These are phyloP conservation scores for Drosophila melanogaster DNA, from an alignment of 1,140 invertebrate genomes.

Conservation along the genomic window DNA sequence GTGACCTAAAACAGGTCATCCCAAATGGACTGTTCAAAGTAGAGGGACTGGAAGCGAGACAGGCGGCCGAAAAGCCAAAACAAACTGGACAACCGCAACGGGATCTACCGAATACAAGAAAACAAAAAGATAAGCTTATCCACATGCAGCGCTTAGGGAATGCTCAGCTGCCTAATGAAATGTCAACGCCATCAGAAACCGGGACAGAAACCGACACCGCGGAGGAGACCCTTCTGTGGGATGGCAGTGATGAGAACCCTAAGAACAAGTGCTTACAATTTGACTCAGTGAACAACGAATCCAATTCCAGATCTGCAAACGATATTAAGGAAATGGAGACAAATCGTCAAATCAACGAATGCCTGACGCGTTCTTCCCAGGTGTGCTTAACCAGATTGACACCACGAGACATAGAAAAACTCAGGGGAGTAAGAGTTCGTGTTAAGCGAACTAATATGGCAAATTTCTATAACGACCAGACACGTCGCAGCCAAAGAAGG, in stretches of 20 bases:
- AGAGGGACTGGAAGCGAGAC: not conserved
- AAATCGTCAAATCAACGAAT: constrained; percentile 45
- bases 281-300: not conserved
- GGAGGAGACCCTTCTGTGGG: constrained; percentile 3
- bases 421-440: constrained; percentile 51
- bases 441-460: constrained; percentile 54
- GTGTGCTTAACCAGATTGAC: constrained; percentile 43
- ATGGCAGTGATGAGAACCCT: not conserved
- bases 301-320: not conserved
- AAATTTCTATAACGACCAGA: constrained; percentile 27
- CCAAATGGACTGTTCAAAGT: not conserved
- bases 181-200: not conserved
- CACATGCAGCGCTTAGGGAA: not conserved
- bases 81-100: not conserved
- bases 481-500: not conserved
- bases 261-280: not conserved
- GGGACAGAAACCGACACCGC: constrained; percentile 21
- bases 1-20: not conserved
- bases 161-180: not conserved
- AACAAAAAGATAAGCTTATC: not conserved
- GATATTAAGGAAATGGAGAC: not conserved
- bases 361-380: constrained; percentile 28
- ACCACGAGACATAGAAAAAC: constrained; percentile 44
- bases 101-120: not conserved
- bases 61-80: not conserved